Evolutionary conservation across 2,888 invertebrate species (phyloP), one percentile per base, ranked within the genome.

Genomic region (Synergus japonicus): DNA sequence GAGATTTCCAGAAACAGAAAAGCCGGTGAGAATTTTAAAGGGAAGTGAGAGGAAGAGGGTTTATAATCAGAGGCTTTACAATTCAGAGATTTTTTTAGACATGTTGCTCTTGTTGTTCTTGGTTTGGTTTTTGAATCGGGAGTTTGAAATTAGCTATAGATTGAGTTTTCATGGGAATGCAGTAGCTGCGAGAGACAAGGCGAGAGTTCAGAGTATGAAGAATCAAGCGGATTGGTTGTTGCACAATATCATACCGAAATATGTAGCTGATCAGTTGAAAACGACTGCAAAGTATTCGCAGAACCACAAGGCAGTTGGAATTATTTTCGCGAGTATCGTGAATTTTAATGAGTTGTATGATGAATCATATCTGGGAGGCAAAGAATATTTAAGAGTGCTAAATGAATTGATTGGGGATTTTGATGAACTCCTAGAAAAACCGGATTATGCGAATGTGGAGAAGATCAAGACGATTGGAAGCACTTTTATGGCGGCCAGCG

Each of bases 261-360:
- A 99, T 89, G 98, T 99, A 3, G 97, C 97, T 3, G 98, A 98
- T 87, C 97, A 97, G 89, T 93, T 99, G 79, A 98, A 98, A 92
- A 97, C 96, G 83, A 97, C 97, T 43, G 97, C 98, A 13, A 96
- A 97, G 90, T 99, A 99, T 93, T 98, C 98, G 0, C 97, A 98
- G 91, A 98, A 98, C 91, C 98, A 98, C 92, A 96, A 96, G 90
- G 95, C 97, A 87, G 97, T 97, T 0, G 98, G 96, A 0, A 98
- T 99, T 18, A 96, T 99, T 88, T 99, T 99, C 91, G 99, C 98
- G 9, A 97, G 97, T 88, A 98, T 99, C 86, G 97, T 98, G 0
- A 99, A 99, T 92, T 99, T 99, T 92, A 98, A 98, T 89, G 98
- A 99, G 92, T 96, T 99, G 95, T 99, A 99, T 91, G 99, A 99